These are phyloP conservation scores for Tetraodon nigroviridis DNA, from an alignment of 2,113 vertebrate genomes.

Conservation along the genomic window DNA sequence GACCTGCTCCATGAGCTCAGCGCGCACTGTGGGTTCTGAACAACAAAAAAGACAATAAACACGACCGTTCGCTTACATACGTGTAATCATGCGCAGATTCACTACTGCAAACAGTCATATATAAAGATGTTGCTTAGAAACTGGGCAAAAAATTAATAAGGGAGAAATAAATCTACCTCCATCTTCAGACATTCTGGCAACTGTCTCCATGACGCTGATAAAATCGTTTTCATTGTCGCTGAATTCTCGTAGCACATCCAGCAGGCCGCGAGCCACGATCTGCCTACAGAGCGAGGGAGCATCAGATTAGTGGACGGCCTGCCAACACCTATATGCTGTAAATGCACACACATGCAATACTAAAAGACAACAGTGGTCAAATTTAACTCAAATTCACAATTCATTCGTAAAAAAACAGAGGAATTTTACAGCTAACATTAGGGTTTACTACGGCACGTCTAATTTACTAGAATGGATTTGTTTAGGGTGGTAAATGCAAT, in stretches of 20 bases:
- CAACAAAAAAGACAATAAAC: conserved; percentile 13
- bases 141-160: not conserved
- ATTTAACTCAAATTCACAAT: no score
- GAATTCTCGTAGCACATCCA: conserved; percentile 85
- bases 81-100: not conserved
- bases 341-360: conserved; percentile 12
- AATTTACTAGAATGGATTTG: not conserved
- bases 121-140: not conserved
- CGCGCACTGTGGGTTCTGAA: conserved; percentile 84
- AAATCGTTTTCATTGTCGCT: conserved; percentile 86
- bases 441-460: not conserved
- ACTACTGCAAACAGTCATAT: not conserved
- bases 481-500: not conserved
- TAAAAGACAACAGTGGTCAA: conserved; percentile 12
- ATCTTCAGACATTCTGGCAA: conserved; percentile 87
- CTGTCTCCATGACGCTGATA: conserved; percentile 84
- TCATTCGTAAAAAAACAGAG: no score
- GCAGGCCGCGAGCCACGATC: conserved; percentile 85
- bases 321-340: conserved; percentile 46
- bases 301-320: conserved; percentile 39
- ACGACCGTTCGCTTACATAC: not conserved
- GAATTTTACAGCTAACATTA: no score
- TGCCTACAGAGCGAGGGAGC: conserved; percentile 74
- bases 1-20: conserved; percentile 89
- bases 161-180: conserved; percentile 75